Evolutionary conservation across 1,140 invertebrate genomes (phyloP).

Genomic region (Eubasilissa regina): DNA sequence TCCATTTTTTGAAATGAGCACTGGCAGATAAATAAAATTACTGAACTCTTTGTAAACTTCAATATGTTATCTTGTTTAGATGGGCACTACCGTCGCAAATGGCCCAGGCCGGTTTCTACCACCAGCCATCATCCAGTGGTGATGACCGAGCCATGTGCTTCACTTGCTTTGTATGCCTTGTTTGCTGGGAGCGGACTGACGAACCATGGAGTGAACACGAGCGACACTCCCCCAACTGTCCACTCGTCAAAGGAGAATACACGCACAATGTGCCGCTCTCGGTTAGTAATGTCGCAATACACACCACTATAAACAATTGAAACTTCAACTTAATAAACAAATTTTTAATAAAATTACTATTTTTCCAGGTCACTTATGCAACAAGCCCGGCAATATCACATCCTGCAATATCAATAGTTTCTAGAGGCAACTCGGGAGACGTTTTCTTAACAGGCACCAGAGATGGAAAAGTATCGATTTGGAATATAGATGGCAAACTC

Average conservation of each 20-base stretch:
- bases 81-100: constrained; percentile 96
- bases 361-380: constrained; percentile 81
- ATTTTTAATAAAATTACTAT: not conserved
- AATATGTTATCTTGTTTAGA: constrained; percentile 70
- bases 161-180: constrained; percentile 81
- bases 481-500: constrained; percentile 83
- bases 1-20: too few relatives aligned
- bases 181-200: constrained; percentile 96
- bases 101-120: constrained; percentile 96
- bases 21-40: too few relatives aligned
- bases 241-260: constrained; percentile 94
- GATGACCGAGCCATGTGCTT: constrained; percentile 97
- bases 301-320: not conserved
- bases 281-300: constrained; percentile 62
- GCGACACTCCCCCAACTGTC: constrained; percentile 92
- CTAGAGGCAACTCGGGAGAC: constrained; percentile 76
- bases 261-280: constrained; percentile 96
- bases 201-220: constrained; percentile 97
- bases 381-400: constrained; percentile 84
- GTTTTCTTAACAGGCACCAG: constrained; percentile 79
- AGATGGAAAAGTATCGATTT: constrained; percentile 74
- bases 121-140: constrained; percentile 89
- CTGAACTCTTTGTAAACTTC: too few relatives aligned
- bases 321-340: too few relatives aligned
- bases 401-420: constrained; percentile 72